These are phyloP conservation scores for Drosophila longiperda DNA, from an alignment of 2,888 invertebrate genomes.

Conservation along the genomic window DNA sequence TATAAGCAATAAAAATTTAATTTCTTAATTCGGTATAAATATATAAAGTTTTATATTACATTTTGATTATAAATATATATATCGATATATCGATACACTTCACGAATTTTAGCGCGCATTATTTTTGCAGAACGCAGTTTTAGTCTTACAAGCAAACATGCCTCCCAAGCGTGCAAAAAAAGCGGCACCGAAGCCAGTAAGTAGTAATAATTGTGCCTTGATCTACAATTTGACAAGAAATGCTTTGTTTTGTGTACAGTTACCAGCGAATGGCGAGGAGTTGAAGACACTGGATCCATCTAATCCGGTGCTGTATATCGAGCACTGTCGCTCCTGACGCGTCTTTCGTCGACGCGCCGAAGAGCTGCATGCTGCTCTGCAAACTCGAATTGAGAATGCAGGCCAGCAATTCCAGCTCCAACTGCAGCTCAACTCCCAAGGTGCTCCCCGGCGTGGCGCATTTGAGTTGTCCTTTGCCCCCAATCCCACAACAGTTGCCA, in stretches of 20 bases:
- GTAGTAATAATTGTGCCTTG: not conserved
- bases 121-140: not conserved
- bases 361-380: slow-evolving; percentile 75
- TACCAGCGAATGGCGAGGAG: not conserved
- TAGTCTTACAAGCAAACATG: not conserved
- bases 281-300: slow-evolving; percentile 35
- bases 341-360: slow-evolving; percentile 83
- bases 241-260: not conserved
- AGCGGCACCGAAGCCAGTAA: not conserved
- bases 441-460: slow-evolving; percentile 80
- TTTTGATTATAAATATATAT: not conserved
- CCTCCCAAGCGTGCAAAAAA: not conserved
- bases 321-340: slow-evolving; percentile 84
- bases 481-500: slow-evolving; percentile 44
- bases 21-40: not conserved
- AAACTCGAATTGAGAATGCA: slow-evolving; percentile 54
- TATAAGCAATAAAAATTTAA: not conserved
- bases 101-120: not conserved
- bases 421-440: slow-evolving; percentile 77
- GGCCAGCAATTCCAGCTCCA: slow-evolving; percentile 69
- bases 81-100: not conserved
- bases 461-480: slow-evolving; percentile 79
- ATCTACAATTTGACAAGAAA: not conserved
- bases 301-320: slow-evolving; percentile 79
- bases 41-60: not conserved